These are phyloP conservation scores for Agrochola macilenta DNA, from an alignment of 2,888 invertebrate genomes.

Conservation along the genomic window DNA sequence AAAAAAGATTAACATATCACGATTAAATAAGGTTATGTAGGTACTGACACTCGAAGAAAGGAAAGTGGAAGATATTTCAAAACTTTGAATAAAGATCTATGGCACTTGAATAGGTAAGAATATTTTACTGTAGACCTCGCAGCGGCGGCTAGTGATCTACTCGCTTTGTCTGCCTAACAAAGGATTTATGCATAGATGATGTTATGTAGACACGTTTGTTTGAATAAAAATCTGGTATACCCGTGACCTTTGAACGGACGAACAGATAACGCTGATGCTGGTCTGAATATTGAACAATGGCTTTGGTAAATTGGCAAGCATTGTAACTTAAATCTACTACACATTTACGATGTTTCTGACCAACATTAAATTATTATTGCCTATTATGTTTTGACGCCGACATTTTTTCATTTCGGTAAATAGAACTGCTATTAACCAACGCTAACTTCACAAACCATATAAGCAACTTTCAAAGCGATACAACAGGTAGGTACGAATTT, in stretches of 20 bases:
- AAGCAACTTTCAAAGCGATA: neutral
- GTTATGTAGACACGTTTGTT: conserved; percentile 19
- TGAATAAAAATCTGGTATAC: conserved; percentile 42
- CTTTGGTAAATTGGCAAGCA: neutral
- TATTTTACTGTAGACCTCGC: conserved; percentile 24
- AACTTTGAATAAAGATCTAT: conserved; percentile 50
- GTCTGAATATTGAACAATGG: conserved; percentile 40
- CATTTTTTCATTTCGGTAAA: too few relatives aligned
- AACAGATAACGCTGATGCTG: conserved; percentile 17
- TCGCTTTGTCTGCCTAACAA: conserved; percentile 50
- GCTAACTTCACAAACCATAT: neutral
- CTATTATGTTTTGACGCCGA: neutral
- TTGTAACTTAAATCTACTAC: neutral
- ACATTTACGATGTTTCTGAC: neutral
- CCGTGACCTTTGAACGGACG: conserved; percentile 26
- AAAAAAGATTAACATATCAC: conserved; percentile 46
- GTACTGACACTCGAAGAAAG: conserved; percentile 39
- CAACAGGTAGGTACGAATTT: neutral
- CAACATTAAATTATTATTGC: neutral
- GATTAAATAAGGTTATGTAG: conserved; percentile 36
- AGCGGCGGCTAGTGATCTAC: conserved; percentile 33
- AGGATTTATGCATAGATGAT: conserved; percentile 18
- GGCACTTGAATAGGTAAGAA: conserved; percentile 32
- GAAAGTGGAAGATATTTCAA: conserved; percentile 31
- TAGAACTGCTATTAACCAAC: neutral